phyloP scores from a whole-genome alignment of 2,797 vertebrate species.

The Leptoclinus maculatus region DNA sequence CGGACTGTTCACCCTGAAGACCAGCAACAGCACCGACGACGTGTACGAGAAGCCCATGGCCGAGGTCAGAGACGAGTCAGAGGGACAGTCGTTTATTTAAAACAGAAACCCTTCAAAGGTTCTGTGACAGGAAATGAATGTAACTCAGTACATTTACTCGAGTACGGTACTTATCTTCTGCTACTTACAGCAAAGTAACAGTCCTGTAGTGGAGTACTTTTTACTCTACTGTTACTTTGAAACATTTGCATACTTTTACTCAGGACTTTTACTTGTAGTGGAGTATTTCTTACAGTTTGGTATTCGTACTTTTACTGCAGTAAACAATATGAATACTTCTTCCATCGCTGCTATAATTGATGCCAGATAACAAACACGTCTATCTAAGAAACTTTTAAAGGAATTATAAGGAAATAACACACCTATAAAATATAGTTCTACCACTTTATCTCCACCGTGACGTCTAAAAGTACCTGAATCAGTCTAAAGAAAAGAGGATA shows the following conservation, averaged over 20 bases:
- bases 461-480: too few relatives aligned
- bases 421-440: neutral
- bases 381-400: neutral
- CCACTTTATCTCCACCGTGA: too few relatives aligned
- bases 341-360: neutral
- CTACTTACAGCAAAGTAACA: too few relatives aligned
- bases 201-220: too few relatives aligned
- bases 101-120: too few relatives aligned
- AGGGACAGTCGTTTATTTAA: too few relatives aligned
- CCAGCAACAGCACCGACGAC: constrained; percentile 80
- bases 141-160: too few relatives aligned
- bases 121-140: too few relatives aligned
- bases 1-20: constrained; percentile 79
- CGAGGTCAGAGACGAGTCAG: constrained; percentile 83
- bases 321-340: neutral
- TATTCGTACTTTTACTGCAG: neutral
- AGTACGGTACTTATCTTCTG: too few relatives aligned
- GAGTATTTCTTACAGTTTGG: neutral
- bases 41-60: constrained; percentile 95
- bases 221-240: neutral
- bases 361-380: neutral
- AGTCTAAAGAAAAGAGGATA: too few relatives aligned
- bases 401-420: neutral
- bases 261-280: neutral
- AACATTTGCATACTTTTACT: neutral